Base-by-base conservation (phyloP, 2,113 vertebrate species). In the Charadrius vociferus region DNA sequence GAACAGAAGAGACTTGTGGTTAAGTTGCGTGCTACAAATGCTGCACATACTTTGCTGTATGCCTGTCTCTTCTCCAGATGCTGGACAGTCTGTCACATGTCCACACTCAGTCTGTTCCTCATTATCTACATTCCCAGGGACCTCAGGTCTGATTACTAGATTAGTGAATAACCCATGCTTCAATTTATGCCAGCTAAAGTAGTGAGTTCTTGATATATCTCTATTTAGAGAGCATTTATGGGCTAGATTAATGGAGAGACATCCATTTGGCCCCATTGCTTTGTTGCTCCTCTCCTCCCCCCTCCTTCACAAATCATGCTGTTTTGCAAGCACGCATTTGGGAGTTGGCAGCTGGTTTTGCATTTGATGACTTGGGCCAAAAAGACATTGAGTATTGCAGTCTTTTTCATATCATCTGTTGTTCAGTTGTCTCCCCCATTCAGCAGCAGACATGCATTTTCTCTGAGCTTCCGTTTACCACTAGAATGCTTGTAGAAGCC, bases 41-140 rank as follows among this genome's bases (percentile, higher is more conserved):
- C 89, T 94, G 49, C 61, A 63, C 70, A 56, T 92, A 49, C 11
- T 71, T 96, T n/a, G 37, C 39, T 71, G 30, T 79, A 52, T 87
- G 80, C 43, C 61, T 91, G 65, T 92, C 65, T 96, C n/a, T 73
- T 73, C 45, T 89, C 68, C 81, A 84, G 59, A 67, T 17, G 13
- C 8, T 65, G 81, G 43, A 36, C 47, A 81, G 32, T 52, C 82
- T 94, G 93, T 83, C n/a, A 79, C 19, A 52, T 67, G 47, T 59
- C 87, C 61, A 32, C 4, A 3, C 56, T 85, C 89, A 67, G 45
- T 87, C 39, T 93, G 90, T 90, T 96, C 53, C 70, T 93, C 74
- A 63, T 95, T 95, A 79, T 86, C 84, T 94, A 70, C 81, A 75
- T 94, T 95, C 73, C 58, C 49, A 65, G 53, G 17, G 49, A 61